Percentiles rank a stretch among this genome's conserved stretches.
Conservation (phyloP, 2,797 vertebrate genomes). For the Podarcis siculus region DNA sequence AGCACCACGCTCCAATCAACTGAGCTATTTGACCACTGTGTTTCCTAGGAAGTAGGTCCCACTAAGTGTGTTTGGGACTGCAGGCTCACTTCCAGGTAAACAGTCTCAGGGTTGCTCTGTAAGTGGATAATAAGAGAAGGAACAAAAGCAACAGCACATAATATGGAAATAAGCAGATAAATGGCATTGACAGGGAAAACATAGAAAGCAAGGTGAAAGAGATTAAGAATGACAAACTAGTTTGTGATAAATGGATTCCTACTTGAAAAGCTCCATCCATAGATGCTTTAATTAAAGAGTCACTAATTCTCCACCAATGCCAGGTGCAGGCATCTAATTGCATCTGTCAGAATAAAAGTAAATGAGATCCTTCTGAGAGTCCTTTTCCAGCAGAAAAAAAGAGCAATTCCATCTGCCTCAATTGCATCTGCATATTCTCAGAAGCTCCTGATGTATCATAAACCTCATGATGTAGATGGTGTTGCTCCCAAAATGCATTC, state of each 20-base stretch:
- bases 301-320: constrained; percentile 18
- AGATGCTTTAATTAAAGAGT: constrained; percentile 33
- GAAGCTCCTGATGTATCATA: background rate
- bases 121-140: background rate
- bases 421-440: constrained; percentile 27
- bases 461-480: background rate
- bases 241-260: constrained; percentile 26
- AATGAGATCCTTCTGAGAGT: constrained; percentile 31
- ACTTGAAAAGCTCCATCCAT: constrained; percentile 12
- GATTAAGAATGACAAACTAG: constrained; percentile 21
- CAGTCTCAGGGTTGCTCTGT: background rate
- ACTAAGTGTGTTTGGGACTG: background rate
- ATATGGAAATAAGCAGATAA: background rate
- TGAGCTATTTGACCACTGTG: background rate
- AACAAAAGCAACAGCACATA: background rate
- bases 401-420: background rate
- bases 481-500: background rate
- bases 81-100: background rate
- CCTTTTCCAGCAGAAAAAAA: background rate
- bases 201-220: background rate
- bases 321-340: constrained; percentile 28
- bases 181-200: background rate
- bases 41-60: background rate
- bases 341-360: constrained; percentile 26
- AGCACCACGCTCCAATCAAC: too few species aligned